Evolutionary conservation across 1,140 invertebrate species (phyloP), one percentile per base, ranked within the genome.

Genomic region (Nasonia longicornis): DNA sequence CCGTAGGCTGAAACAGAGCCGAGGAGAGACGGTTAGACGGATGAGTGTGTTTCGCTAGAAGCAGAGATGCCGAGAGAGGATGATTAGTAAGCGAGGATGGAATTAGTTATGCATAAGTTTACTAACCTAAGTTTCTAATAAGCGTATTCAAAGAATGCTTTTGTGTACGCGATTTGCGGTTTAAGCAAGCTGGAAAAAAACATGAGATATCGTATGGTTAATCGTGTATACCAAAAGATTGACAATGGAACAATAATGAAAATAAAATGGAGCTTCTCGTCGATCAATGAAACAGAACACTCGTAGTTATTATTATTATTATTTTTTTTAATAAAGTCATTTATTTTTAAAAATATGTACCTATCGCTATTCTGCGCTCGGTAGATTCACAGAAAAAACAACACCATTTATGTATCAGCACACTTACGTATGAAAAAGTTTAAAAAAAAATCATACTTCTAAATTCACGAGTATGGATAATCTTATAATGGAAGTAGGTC

Each of bases 1-100:
- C 38, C 42, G 26, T 29, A 75, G 73, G 2, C 73, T 75, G 73
- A 8, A 75, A 75, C 73, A 26, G 38, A 38, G 26, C 12, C 14
- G 20, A 12, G 69, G 35, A n/a, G 2, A 67, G 2, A 29, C 26
- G 69, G 69, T 71, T 71, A 71, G 69, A n/a, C 12, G 64, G 11
- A 3, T 29, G 26, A 4, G 4, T 58, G 29, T 1, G 69, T 16
- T 67, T 12, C 6, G 20, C 64, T 1, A 29, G 26, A 26, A n/a
- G 7, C 11, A 10, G 10, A n/a, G 10, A 31, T 67, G 64, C 22
- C 11, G 26, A n/a, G 26, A 31, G 64, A 67, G 4, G 29, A n/a
- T 58, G 52, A 7, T 58, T 58, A 26, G 20, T 20, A 58, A 58
- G 52, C 52, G 52, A 67, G 29, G 64, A 16, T 67, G 29, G 64